Conservation (phyloP, 2,888 invertebrate species). For the Allygus modestus region DNA sequence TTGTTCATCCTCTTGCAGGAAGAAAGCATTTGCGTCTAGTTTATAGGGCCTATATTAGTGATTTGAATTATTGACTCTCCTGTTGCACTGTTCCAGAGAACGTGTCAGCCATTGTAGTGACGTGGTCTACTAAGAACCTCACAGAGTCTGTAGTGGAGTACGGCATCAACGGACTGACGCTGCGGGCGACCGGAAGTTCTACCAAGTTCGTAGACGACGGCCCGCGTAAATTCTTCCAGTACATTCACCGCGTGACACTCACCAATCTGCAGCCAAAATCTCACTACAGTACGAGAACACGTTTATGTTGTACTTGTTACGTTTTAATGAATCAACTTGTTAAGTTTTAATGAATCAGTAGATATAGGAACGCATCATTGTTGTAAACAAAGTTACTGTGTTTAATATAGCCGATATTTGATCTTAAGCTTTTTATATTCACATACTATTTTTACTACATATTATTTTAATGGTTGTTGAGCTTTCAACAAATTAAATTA, state of each 20-base stretch:
- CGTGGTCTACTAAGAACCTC: slow-evolving; percentile 88
- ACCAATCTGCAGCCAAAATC: slow-evolving; percentile 79
- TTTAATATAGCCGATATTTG: no score
- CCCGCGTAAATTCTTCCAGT: slow-evolving; percentile 79
- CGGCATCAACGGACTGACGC: slow-evolving; percentile 81
- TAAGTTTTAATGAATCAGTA: no score
- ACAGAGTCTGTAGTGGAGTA: slow-evolving; percentile 85
- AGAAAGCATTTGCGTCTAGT: no score
- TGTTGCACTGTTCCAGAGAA: slow-evolving; percentile 75
- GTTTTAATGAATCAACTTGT: not conserved
- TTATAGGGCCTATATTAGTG: no score
- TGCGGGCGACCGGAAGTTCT: slow-evolving; percentile 76
- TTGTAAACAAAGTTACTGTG: no score
- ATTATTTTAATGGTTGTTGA: no score
- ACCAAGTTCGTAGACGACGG: slow-evolving; percentile 88
- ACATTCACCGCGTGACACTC: slow-evolving; percentile 86
- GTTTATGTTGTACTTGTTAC: slow-evolving; percentile 5
- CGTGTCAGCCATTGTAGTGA: slow-evolving; percentile 84
- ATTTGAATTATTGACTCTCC: not conserved
- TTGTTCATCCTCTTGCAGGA: no score
- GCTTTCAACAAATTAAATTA: no score
- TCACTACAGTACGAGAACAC: slow-evolving; percentile 79
- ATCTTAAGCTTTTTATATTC: no score
- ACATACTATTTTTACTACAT: no score
- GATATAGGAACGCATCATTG: no score